Conservation (phyloP, 2,888 invertebrate genomes). For the Acleris literana region DNA sequence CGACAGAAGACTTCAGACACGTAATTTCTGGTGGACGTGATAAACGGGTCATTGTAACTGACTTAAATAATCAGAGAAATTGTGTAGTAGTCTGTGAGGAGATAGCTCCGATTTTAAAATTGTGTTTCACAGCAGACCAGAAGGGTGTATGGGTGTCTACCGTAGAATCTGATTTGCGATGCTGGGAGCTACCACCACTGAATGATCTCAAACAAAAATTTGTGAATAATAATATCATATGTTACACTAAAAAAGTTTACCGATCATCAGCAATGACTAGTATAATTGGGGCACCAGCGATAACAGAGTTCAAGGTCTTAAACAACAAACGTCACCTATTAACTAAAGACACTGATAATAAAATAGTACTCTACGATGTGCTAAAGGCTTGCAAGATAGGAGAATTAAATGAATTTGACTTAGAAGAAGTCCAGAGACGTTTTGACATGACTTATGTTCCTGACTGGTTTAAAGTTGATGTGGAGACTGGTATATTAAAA, state of each 20-base stretch:
- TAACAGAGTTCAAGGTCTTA: neutral
- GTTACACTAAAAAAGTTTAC: neutral
- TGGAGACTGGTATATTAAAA: neutral
- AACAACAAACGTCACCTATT: neutral
- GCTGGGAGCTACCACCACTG: slow-evolving; percentile 61
- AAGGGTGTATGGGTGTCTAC: slow-evolving; percentile 63
- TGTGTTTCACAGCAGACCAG: slow-evolving; percentile 46
- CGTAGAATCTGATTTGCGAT: slow-evolving; percentile 74
- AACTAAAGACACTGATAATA: neutral
- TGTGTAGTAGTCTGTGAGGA: neutral
- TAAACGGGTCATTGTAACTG: slow-evolving; percentile 50
- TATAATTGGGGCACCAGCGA: neutral
- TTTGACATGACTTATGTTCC: neutral
- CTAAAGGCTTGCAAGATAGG: neutral
- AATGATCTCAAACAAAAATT: neutral
- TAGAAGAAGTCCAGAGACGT: neutral
- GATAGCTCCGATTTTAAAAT: slow-evolving; percentile 71
- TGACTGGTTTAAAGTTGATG: neutral
- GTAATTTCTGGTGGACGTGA: slow-evolving; percentile 96
- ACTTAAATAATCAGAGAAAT: neutral
- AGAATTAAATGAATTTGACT: neutral
- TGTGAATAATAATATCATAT: neutral
- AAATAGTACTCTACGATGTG: neutral
- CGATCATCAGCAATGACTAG: neutral
- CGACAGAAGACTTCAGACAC: slow-evolving; percentile 85